A percentile compares a stretch with the other conserved stretches of the same genome.
Evolutionary conservation across 2,888 invertebrate species (phyloP).

Genomic region (Protophormia terraenovae): DNA sequence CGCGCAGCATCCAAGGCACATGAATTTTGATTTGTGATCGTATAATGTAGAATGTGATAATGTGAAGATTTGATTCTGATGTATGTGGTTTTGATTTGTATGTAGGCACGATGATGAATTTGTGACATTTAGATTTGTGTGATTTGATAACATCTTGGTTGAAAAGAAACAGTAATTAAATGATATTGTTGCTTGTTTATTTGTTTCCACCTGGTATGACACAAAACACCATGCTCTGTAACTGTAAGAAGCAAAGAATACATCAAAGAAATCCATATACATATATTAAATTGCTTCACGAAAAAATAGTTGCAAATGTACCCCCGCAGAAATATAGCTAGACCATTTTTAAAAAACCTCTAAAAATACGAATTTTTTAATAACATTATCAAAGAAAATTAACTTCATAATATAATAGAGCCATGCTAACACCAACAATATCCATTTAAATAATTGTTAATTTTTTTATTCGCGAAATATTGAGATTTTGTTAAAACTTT

Average conservation of each 20-base stretch:
- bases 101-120: slow-evolving; percentile 56
- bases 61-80: slow-evolving; percentile 50
- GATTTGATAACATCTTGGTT: slow-evolving; percentile 59
- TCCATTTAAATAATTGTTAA: no score
- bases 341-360: no score
- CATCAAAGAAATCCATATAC: neutral
- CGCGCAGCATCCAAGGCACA: slow-evolving; percentile 66
- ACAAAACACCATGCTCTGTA: slow-evolving; percentile 63
- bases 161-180: slow-evolving; percentile 40
- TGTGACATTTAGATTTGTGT: slow-evolving; percentile 53
- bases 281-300: no score
- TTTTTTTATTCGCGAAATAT: no score
- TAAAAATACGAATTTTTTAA: no score
- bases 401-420: no score
- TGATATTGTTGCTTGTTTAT: neutral
- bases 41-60: slow-evolving; percentile 51
- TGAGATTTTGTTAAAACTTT: no score
- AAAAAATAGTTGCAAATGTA: no score
- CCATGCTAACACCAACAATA: no score
- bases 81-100: slow-evolving; percentile 50
- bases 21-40: slow-evolving; percentile 40
- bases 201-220: slow-evolving; percentile 2
- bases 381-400: no score
- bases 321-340: no score
- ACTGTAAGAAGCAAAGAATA: slow-evolving; percentile 21